A percentile compares a stretch with the other conserved stretches of the same genome.
Conservation (phyloP, 2,888 invertebrate genomes). For the Caenorhabditis sp. region DNA sequence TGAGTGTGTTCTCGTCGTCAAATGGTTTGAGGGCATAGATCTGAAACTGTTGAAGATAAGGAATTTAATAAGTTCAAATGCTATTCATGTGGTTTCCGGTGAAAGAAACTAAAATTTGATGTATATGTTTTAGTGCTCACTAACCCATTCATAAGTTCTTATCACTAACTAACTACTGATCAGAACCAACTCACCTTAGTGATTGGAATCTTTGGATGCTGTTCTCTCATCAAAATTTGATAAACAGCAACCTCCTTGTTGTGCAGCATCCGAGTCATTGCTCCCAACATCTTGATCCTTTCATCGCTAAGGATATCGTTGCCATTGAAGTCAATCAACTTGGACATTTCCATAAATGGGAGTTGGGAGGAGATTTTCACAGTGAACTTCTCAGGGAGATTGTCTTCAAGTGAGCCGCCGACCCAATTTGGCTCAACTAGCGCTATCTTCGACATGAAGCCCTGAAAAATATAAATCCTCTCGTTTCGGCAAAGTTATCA, state of each 20-base stretch:
- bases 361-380: conserved; percentile 56
- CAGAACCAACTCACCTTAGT: conserved; percentile 34
- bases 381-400: conserved; percentile 53
- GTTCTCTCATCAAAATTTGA: conserved; percentile 33
- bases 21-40: conserved; percentile 36
- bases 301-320: conserved; percentile 22
- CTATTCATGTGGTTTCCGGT: too few relatives aligned
- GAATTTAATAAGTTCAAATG: too few relatives aligned
- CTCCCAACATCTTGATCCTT: conserved; percentile 24
- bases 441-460: conserved; percentile 62
- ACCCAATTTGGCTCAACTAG: conserved; percentile 56
- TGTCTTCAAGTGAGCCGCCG: conserved; percentile 15
- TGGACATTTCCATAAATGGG: conserved; percentile 46
- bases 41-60: conserved; percentile 16
- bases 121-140: too few relatives aligned
- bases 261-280: conserved; percentile 35
- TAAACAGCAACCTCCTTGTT: conserved; percentile 55
- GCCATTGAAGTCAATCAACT: conserved; percentile 27
- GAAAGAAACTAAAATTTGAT: too few relatives aligned
- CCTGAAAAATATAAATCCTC: conserved; percentile 28
- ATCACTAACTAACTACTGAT: too few relatives aligned
- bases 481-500: not conserved
- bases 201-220: conserved; percentile 40
- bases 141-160: too few relatives aligned
- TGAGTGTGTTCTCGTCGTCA: conserved; percentile 42